These are phyloP conservation scores for Lontra canadensis DNA, from an alignment of 2,113 vertebrate species.

Conservation along the genomic window DNA sequence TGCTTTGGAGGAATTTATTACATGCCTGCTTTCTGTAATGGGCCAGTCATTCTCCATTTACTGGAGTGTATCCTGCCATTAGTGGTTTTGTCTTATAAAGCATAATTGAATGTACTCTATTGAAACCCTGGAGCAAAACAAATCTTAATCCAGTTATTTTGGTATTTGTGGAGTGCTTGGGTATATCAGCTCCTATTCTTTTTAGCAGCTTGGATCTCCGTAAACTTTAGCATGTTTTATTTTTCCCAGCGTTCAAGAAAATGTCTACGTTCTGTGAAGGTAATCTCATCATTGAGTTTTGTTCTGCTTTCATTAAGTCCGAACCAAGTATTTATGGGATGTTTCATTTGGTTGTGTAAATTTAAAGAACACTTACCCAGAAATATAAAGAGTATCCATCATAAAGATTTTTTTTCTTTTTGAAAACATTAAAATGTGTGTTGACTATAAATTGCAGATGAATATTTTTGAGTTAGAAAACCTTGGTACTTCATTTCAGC, in stretches of 20 bases:
- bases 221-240: conserved; percentile 73
- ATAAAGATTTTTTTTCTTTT: not conserved
- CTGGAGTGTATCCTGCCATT: conserved; percentile 80
- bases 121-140: conserved; percentile 65
- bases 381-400: not conserved
- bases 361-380: not conserved
- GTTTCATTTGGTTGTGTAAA: not conserved
- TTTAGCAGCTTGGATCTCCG: conserved; percentile 18
- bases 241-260: conserved; percentile 79
- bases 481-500: not conserved
- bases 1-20: not conserved
- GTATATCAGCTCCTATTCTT: not conserved
- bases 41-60: conserved; percentile 65
- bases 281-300: conserved; percentile 75
- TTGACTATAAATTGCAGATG: not conserved
- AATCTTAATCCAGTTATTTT: conserved; percentile 47
- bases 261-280: conserved; percentile 79
- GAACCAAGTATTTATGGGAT: not conserved
- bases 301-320: conserved; percentile 19
- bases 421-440: conserved; percentile 17
- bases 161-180: conserved; percentile 58
- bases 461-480: conserved; percentile 26
- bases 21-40: conserved; percentile 66
- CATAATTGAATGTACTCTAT: conserved; percentile 60
- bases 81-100: conserved; percentile 64